phyloP scores from a whole-genome alignment of 1,140 invertebrate species.

The Scaptodrosophila lebanonensis region DNA sequence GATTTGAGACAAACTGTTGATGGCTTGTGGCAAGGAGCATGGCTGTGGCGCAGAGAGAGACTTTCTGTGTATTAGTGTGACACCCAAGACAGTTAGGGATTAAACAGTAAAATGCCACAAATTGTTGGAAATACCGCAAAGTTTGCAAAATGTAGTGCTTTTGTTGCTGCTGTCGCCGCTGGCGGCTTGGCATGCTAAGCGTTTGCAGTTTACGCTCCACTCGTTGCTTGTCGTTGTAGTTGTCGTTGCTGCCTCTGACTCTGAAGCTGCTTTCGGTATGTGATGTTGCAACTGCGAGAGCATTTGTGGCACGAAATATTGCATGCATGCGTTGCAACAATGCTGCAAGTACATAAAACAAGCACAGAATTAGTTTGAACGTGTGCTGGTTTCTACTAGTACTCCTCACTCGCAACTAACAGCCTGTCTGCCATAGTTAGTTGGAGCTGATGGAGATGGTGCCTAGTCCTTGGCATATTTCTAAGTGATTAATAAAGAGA shows the following conservation, averaged over 20 bases:
- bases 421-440: no score
- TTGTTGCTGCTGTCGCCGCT: not conserved
- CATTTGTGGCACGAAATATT: constrained; percentile 10
- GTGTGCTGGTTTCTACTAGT: constrained; percentile 40
- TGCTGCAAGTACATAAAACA: constrained; percentile 71
- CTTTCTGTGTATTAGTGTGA: constrained; percentile 66
- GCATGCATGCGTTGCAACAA: constrained; percentile 50
- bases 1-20: constrained; percentile 74
- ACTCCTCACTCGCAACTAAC: no score
- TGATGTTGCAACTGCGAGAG: not conserved
- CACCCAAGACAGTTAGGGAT: constrained; percentile 73
- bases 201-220: constrained; percentile 32
- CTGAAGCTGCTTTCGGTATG: constrained; percentile 56
- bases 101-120: constrained; percentile 75
- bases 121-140: constrained; percentile 73
- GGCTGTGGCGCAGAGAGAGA: constrained; percentile 8
- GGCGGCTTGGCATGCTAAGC: constrained; percentile 41
- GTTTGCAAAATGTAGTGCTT: constrained; percentile 64
- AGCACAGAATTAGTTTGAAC: constrained; percentile 66
- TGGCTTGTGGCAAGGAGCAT: constrained; percentile 62
- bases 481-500: no score
- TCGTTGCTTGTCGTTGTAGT: constrained; percentile 13
- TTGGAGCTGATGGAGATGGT: no score
- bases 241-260: constrained; percentile 56
- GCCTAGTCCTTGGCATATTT: no score